Percentiles rank a stretch among this genome's conserved stretches.
Conservation (phyloP, 2,888 invertebrate species). For the Lasioglossum oenotherae region DNA sequence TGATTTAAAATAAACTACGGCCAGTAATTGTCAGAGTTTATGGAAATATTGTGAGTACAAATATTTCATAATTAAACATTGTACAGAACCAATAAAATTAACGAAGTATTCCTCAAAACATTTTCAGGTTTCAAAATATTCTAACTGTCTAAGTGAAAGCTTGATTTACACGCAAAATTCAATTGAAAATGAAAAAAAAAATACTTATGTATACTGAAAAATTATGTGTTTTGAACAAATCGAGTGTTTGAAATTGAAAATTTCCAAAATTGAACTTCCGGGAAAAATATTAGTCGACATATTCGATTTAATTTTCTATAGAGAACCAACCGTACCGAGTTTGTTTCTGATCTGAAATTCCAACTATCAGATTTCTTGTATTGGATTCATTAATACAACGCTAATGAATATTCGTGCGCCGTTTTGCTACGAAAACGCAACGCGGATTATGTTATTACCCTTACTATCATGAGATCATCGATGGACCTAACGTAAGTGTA, state of each 20-base stretch:
- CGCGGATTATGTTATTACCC: slow-evolving; percentile 1
- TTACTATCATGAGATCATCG: slow-evolving; percentile 22
- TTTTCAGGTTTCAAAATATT: background rate
- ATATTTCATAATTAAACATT: background rate
- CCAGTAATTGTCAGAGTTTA: slow-evolving; percentile 13
- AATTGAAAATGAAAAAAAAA: background rate
- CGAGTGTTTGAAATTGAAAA: too few relatives aligned
- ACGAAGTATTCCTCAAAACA: background rate
- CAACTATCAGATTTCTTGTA: background rate
- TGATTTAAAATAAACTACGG: slow-evolving; percentile 32
- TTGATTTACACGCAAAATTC: background rate
- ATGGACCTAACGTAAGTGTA: slow-evolving; percentile 33
- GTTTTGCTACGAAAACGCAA: background rate
- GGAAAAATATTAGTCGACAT: background rate
- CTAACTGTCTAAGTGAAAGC: background rate
- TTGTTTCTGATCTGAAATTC: background rate
- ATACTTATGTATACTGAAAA: background rate
- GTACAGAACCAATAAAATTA: background rate
- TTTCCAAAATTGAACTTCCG: background rate
- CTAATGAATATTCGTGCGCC: background rate
- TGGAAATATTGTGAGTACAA: background rate
- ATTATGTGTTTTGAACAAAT: background rate
- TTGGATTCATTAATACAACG: background rate
- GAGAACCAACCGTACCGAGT: background rate
- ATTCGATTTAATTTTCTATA: background rate